Conservation (phyloP, 2,797 vertebrate species). For the Distichodus sexfasciatus region DNA sequence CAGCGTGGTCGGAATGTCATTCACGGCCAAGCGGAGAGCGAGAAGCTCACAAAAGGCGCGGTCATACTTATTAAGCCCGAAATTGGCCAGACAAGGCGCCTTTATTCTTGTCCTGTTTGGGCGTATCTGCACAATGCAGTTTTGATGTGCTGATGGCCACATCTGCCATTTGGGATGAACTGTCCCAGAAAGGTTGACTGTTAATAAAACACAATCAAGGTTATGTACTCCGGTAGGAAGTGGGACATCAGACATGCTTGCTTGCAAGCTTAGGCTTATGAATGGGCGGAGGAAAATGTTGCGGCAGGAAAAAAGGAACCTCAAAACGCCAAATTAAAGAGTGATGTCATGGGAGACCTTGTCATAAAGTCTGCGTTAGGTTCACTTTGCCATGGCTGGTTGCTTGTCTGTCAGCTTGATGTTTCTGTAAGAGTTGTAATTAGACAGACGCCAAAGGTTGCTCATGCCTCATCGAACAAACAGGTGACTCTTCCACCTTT, state of each 20-base stretch:
- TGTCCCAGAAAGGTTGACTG: background rate
- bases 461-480: background rate
- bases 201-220: constrained; percentile 13
- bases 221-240: background rate
- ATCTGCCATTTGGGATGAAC: constrained; percentile 46
- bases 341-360: background rate
- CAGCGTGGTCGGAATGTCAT: constrained; percentile 62
- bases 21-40: constrained; percentile 50
- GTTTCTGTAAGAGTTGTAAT: background rate
- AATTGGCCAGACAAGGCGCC: constrained; percentile 48
- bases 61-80: constrained; percentile 58
- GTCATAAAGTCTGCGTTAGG: background rate
- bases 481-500: background rate
- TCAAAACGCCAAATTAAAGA: background rate
- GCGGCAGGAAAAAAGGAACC: background rate
- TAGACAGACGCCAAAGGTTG: background rate
- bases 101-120: constrained; percentile 52
- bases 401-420: background rate
- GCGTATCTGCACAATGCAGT: constrained; percentile 50
- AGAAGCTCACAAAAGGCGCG: constrained; percentile 56
- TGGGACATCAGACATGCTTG: background rate
- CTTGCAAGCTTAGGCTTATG: background rate
- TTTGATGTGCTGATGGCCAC: constrained; percentile 52
- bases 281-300: background rate
- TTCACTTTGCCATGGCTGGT: background rate